Evolutionary conservation across 2,113 vertebrate species (phyloP).

Genomic region (Malurus cyaneus): DNA sequence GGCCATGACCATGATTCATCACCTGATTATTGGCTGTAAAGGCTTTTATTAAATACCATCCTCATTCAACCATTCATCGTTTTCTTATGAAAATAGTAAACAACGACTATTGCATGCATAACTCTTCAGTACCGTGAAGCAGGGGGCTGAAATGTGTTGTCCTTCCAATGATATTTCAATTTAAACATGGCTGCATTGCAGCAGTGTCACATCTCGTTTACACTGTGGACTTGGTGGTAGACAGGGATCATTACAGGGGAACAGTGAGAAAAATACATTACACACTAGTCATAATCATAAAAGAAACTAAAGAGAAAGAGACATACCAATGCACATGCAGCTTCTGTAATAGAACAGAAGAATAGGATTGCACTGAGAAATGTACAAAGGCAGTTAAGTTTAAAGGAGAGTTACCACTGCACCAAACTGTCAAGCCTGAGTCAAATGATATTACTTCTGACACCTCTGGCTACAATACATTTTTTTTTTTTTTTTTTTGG

Average conservation of each 20-base stretch:
- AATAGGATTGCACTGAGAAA: conserved; percentile 27
- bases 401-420: conserved; percentile 1
- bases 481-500: neutral
- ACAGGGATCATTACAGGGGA: conserved; percentile 41
- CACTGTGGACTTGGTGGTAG: conserved; percentile 36
- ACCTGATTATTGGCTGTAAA: neutral
- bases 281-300: conserved; percentile 38
- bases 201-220: conserved; percentile 52
- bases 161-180: conserved; percentile 53
- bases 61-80: neutral
- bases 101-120: neutral
- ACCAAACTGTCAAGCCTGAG: conserved; percentile 7
- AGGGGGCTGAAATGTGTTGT: neutral
- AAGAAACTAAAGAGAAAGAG: conserved; percentile 45
- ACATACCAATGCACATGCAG: neutral
- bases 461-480: neutral
- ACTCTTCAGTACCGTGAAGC: neutral
- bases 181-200: conserved; percentile 44
- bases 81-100: neutral
- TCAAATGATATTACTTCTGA: neutral
- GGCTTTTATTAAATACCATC: conserved; percentile 25
- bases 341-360: conserved; percentile 30
- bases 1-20: neutral
- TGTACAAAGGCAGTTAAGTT: conserved; percentile 38
- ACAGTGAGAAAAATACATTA: conserved; percentile 50